Base-by-base conservation (phyloP, 2,113 vertebrate genomes). In the Microtus oregoni region DNA sequence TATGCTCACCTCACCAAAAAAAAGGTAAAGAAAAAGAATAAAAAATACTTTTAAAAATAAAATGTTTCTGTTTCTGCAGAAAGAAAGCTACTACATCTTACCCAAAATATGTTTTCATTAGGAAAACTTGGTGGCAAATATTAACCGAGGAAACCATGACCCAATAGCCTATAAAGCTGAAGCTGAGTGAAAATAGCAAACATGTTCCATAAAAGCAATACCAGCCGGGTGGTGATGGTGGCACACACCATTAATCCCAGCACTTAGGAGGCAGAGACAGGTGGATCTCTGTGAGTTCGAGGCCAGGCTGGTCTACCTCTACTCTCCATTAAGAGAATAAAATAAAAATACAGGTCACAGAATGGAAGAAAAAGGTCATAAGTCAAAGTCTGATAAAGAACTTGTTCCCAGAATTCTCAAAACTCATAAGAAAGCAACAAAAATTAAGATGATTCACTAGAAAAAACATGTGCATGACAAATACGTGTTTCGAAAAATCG, bases 11-110 rank as follows among this genome's bases (percentile, higher is more conserved):
- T 94, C 41, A 89, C 14, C 22, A 63, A 90, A 72, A 90, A 68
- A 68, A 78, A 35, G 30, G 44, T 65, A 44, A 41, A 63, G 5
- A 63, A 65, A 52, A 17, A 35, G 30, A 19, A 20, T 50, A 78
- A 88, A 94, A 72, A 81, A 55, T 52, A 13, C 28, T 93, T 82
- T 76, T 9, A 24, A 68, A 58, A 92, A 86, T 24, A 82, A 89
- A 89, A 58, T 93, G 32, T 58, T 58, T 55, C 15, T 44, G 12
- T 52, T 76, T 82, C 13, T 90, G 63, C 7, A 10, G 11, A n/a
- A 24, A 55, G 72, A 75, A 41, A 93, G 24, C 32, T 83, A 83
- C 32, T 75, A 83, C 89, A 65, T 89, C 13, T 68, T 72, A 58
- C 38, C 6, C 47, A 32, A 44, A 67, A 28, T 63, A 28, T 63